These are phyloP conservation scores for Cavia porcellus DNA, from an alignment of 2,113 vertebrate species.

Conservation along the genomic window DNA sequence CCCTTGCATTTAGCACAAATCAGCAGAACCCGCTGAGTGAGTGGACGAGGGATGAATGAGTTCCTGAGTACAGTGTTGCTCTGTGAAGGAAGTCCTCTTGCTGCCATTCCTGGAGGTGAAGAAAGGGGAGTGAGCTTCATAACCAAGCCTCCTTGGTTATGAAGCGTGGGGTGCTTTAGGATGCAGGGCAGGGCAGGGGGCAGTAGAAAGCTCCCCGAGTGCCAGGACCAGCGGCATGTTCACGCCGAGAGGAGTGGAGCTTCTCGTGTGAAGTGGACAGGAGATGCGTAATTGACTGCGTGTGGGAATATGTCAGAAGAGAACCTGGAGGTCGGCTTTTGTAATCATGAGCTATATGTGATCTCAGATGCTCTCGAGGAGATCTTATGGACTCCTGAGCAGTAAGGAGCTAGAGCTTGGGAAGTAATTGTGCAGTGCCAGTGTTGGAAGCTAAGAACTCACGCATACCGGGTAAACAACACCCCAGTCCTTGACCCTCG, in stretches of 20 bases:
- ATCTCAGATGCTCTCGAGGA: constrained; percentile 1
- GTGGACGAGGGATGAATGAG: not conserved
- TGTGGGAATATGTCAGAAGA: not conserved
- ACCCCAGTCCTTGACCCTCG: not conserved
- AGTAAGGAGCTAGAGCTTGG: not conserved
- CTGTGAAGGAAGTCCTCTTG: not conserved
- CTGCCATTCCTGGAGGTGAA: not conserved
- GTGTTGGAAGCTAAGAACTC: not conserved
- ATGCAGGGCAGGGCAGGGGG: too few species aligned
- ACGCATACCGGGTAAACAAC: not conserved
- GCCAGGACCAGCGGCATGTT: not conserved
- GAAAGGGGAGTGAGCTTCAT: not conserved
- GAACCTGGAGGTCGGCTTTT: not conserved
- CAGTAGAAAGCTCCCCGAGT: not conserved
- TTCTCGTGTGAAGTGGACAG: not conserved
- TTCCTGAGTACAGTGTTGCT: constrained; percentile 15
- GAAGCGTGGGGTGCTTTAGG: not conserved
- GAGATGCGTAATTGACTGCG: not conserved
- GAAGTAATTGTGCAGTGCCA: not conserved
- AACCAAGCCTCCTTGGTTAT: not conserved
- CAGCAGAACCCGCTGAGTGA: constrained; percentile 11
- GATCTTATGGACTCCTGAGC: not conserved
- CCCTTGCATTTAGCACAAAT: not conserved
- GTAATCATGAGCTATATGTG: not conserved
- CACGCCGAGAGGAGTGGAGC: not conserved